phyloP scores from a whole-genome alignment of 2,888 invertebrate genomes.

The Drosophila quinaria region DNA sequence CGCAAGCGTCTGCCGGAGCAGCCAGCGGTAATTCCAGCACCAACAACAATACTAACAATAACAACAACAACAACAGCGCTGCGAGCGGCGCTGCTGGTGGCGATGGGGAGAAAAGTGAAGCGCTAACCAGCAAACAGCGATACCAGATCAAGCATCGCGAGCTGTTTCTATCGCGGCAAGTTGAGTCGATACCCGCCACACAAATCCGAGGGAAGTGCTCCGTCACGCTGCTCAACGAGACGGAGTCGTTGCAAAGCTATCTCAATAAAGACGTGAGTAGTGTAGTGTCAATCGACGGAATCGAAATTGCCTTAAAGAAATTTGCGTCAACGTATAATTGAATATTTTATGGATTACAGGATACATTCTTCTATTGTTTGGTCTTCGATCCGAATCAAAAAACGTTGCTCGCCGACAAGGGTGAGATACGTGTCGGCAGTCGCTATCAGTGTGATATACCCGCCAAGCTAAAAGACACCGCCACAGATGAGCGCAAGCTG shows the following conservation, averaged over 20 bases:
- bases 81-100: conserved; percentile 73
- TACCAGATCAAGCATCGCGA: conserved; percentile 99
- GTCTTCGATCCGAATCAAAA: conserved; percentile 99
- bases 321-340: background rate
- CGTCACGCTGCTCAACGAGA: conserved; percentile 99
- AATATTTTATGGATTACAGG: conserved; percentile 87
- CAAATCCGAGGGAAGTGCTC: conserved; percentile 99
- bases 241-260: conserved; percentile 98
- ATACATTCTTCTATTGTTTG: conserved; percentile 99
- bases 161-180: conserved; percentile 98
- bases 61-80: conserved; percentile 42
- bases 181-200: conserved; percentile 99
- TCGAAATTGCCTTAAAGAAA: background rate
- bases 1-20: conserved; percentile 75
- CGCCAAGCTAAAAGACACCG: conserved; percentile 92
- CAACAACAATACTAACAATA: conserved; percentile 39
- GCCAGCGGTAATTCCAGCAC: conserved; percentile 62
- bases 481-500: conserved; percentile 88
- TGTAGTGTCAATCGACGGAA: conserved; percentile 77
- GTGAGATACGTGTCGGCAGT: conserved; percentile 96
- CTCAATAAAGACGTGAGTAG: conserved; percentile 97
- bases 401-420: conserved; percentile 99
- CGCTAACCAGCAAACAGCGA: conserved; percentile 93
- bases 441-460: conserved; percentile 98
- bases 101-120: conserved; percentile 86